Evolutionary conservation across 2,113 vertebrate species (phyloP), one percentile per base, ranked within the genome.

Genomic region (Mesoclemmys tuberculata): DNA sequence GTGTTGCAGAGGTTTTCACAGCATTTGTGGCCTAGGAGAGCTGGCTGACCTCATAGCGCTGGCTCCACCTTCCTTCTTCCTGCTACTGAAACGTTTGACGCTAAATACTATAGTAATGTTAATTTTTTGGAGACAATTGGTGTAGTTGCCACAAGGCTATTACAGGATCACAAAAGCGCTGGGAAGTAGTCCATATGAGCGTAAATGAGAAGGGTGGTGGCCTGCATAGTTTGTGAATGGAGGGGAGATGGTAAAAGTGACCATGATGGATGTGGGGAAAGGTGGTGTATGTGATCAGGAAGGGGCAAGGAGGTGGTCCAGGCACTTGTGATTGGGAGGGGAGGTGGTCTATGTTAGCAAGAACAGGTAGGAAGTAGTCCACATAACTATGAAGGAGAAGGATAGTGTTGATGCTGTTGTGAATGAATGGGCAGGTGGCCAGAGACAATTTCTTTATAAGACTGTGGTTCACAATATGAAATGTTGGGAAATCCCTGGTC

Each of bases 261-360:
- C 4, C 4, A 2, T 29, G 18, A n/a, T 26, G 26, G 49, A 38
- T 21, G 8, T 61, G 7, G 64, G 44, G 6, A 68, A 18, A 5
- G 10, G 48, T 29, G 58, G 5, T 16, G 35, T 26, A 79, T 35
- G 54, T 80, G 49, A 3, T 38, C 0, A 0, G 16, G 82, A 46
- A 12, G 56, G 16, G 41, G 14, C 38, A 61, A 48, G 44, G n/a
- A 31, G 2, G 10, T 84, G 35, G 46, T 85, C 46, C 0, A 0
- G 16, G 5, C 6, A 8, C 24, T 46, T 77, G n/a, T 10, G 8
- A 38, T 71, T n/a, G 64, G 19, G n/a, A 38, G 19, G 35, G 19
- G 64, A 27, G 56, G 56, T 10, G 51, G 51, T 68, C 61, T 68
- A 19, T n/a, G 9, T 38, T 71, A 71, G 64, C 31, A 35, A 71